Evolutionary conservation across 2,797 vertebrate genomes (phyloP).

Genomic region (Malacoraja senta): DNA sequence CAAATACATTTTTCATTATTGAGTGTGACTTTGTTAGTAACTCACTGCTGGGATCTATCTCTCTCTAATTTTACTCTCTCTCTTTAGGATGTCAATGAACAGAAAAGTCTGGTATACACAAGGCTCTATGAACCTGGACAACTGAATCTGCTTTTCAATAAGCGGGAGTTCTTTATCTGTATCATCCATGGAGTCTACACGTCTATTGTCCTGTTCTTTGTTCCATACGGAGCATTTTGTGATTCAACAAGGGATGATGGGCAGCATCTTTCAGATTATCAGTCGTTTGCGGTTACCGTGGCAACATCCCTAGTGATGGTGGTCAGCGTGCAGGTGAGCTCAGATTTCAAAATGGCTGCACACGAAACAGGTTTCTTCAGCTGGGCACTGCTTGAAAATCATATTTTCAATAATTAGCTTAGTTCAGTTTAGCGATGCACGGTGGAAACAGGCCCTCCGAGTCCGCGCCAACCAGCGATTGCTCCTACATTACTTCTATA

Average conservation of each 20-base stretch:
- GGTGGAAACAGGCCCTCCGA: too few species aligned
- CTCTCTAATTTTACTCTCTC: conserved; percentile 2
- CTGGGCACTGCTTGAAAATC: neutral
- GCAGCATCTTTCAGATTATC: conserved; percentile 65
- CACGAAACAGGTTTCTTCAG: conserved; percentile 38
- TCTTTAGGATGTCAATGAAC: conserved; percentile 71
- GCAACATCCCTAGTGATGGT: conserved; percentile 75
- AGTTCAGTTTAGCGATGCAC: too few species aligned
- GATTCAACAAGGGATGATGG: conserved; percentile 62
- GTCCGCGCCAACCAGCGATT: too few species aligned
- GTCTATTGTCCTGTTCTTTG: conserved; percentile 73
- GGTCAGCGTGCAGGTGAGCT: conserved; percentile 72
- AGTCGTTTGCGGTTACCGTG: conserved; percentile 72
- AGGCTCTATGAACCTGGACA: conserved; percentile 73
- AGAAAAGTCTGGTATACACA: conserved; percentile 66
- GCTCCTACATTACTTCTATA: too few species aligned
- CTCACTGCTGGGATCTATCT: neutral
- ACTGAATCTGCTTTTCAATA: conserved; percentile 78
- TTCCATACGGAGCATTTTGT: conserved; percentile 70
- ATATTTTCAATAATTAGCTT: neutral
- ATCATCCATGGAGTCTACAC: conserved; percentile 69
- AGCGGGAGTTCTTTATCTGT: conserved; percentile 73
- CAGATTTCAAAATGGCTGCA: neutral
- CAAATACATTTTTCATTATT: neutral
- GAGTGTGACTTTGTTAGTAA: neutral